A percentile compares a stretch with the other conserved stretches of the same genome.
Evolutionary conservation across 2,113 vertebrate species (phyloP).

Genomic region (Tachysurus fulvidraco): DNA sequence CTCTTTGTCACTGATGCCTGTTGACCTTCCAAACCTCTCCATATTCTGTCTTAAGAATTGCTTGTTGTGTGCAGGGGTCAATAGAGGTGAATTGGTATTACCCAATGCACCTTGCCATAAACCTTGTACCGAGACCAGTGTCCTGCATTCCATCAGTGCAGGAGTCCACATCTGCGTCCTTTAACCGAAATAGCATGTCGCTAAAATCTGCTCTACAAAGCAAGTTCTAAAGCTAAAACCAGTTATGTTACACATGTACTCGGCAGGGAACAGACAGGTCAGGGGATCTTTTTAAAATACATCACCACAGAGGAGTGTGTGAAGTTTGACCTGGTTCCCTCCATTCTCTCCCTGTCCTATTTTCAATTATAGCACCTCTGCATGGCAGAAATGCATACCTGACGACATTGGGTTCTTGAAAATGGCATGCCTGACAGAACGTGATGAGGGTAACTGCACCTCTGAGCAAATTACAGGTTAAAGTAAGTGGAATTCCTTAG

Average conservation of each 20-base stretch:
- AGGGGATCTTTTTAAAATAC: slow-evolving; percentile 75
- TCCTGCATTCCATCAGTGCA: slow-evolving; percentile 53
- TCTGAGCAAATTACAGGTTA: slow-evolving; percentile 25
- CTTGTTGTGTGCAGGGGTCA: slow-evolving; percentile 38
- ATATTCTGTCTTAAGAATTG: slow-evolving; percentile 60
- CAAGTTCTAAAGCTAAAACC: slow-evolving; percentile 68
- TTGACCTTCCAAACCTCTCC: slow-evolving; percentile 72
- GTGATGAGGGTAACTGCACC: slow-evolving; percentile 49
- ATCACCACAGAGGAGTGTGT: slow-evolving; percentile 60
- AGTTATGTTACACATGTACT: slow-evolving; percentile 71
- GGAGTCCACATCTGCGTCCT: slow-evolving; percentile 56
- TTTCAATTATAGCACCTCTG: slow-evolving; percentile 57
- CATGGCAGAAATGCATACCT: slow-evolving; percentile 44
- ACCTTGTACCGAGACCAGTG: slow-evolving; percentile 70
- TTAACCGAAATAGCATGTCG: slow-evolving; percentile 67
- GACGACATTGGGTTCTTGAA: slow-evolving; percentile 63
- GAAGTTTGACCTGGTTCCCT: slow-evolving; percentile 68
- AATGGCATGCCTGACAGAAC: slow-evolving; percentile 66
- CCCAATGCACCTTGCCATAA: slow-evolving; percentile 70
- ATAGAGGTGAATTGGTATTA: slow-evolving; percentile 75
- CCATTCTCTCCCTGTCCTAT: slow-evolving; percentile 44
- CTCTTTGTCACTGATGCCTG: slow-evolving; percentile 49
- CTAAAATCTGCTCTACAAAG: slow-evolving; percentile 76
- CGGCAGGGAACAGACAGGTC: slow-evolving; percentile 63
- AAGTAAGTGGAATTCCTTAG: slow-evolving; percentile 24